phyloP scores from a whole-genome alignment of 2,113 vertebrate species.

The Mesitornis unicolor region DNA sequence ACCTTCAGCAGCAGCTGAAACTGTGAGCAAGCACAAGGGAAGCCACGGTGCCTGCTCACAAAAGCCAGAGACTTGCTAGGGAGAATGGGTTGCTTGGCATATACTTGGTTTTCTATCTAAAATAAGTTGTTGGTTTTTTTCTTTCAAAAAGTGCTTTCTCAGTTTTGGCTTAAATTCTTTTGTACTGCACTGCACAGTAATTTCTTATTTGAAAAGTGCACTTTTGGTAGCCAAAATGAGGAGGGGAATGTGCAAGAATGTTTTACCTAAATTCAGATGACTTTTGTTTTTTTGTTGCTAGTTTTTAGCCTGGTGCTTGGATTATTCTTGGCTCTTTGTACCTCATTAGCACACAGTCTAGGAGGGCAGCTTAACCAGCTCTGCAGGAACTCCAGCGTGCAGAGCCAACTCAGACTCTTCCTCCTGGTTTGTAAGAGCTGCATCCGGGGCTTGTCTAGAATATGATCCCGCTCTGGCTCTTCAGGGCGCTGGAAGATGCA shows the following conservation, averaged over 20 bases:
- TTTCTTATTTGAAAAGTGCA: background rate
- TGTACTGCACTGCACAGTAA: background rate
- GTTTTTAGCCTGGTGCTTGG: background rate
- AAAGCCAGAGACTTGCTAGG: background rate
- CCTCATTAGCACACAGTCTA: background rate
- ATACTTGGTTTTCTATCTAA: background rate
- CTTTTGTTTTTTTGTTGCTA: background rate
- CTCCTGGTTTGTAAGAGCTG: background rate
- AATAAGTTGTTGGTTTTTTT: background rate
- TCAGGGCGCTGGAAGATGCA: background rate
- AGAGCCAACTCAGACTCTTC: background rate
- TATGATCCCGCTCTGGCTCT: background rate
- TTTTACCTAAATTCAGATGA: background rate
- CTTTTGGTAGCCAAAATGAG: background rate
- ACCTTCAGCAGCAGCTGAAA: conserved; percentile 83
- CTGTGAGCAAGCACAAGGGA: conserved; percentile 69
- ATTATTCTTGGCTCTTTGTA: background rate
- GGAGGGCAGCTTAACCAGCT: background rate
- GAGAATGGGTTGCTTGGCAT: background rate
- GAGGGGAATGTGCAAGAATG: background rate
- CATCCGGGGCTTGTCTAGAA: background rate
- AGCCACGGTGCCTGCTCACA: background rate
- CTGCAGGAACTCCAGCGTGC: background rate
- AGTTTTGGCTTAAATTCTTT: background rate
- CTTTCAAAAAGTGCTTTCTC: background rate